Percentiles rank a stretch among this genome's conserved stretches.
These are phyloP conservation scores for Meriones unguiculatus DNA, from an alignment of 2,113 vertebrate species.

Conservation along the genomic window DNA sequence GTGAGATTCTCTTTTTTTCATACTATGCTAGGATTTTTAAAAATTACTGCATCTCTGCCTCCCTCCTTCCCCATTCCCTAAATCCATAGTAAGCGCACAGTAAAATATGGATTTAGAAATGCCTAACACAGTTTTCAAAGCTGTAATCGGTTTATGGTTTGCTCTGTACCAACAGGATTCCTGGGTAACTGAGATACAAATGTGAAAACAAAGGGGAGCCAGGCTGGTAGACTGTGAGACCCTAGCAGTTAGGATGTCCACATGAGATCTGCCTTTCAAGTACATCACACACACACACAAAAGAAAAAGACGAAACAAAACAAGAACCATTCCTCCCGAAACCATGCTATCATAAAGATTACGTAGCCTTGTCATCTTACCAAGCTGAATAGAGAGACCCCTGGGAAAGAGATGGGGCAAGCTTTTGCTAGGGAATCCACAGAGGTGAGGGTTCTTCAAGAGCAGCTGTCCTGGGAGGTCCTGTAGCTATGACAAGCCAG, in stretches of 20 bases:
- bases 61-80: no score
- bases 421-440: not conserved
- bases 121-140: constrained; percentile 82
- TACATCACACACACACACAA: no score
- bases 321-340: not conserved
- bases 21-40: constrained; percentile 82
- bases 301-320: no score
- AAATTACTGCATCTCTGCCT: constrained; percentile 78
- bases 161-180: constrained; percentile 76
- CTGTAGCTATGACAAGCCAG: not conserved
- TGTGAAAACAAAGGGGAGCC: constrained; percentile 74
- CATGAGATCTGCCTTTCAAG: not conserved
- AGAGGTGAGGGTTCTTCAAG: not conserved
- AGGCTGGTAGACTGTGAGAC: not conserved
- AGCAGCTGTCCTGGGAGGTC: not conserved
- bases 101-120: constrained; percentile 85
- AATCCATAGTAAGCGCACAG: constrained; percentile 84
- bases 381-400: not conserved
- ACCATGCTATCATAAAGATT: not conserved
- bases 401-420: not conserved
- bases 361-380: not conserved
- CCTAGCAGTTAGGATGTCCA: not conserved
- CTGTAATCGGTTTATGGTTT: constrained; percentile 81
- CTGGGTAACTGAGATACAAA: constrained; percentile 79
- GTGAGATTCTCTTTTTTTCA: constrained; percentile 87